Evolutionary conservation across 2,888 invertebrate species (phyloP), one percentile per base, ranked within the genome.

Genomic region (Archaeoteleia sp.): DNA sequence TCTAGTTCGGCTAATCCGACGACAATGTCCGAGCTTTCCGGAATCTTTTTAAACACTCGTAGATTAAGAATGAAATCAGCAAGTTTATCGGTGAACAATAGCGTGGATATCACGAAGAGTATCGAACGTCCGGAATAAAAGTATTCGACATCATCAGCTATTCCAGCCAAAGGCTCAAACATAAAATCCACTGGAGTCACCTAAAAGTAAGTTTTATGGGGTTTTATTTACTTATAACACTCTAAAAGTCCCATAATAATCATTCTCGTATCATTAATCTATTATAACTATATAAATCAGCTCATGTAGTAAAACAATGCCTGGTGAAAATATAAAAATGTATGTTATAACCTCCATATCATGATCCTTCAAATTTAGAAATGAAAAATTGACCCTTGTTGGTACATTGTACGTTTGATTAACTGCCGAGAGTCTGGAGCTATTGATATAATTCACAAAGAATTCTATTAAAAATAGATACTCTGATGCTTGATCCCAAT

Each of bases 101-200:
- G 71, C 29, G 89, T 87, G 43, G 88, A 87, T 1, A 91, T 81
- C 0, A 90, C 90, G 76, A 91, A 91, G 49, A 91, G 82, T 51
- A 91, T 89, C 0, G 91, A 91, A 76, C 90, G 89, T 1, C 91
- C 91, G 37, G 87, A 88, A 76, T 90, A 89, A 45, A 90, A 88
- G 0, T 84, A 53, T 30, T 85, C 82, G 1, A 74, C 32, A 13
- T 77, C 75, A 2, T 75, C 76, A 0, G 75, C 72, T 1, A 77
- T 83, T 0, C 79, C 80, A 0, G 82, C 85, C 82, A 53, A 86
- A 58, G 79, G 79, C n/a, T 76, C 71, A 58, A 82, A 82, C 54
- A 80, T 43, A 0, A 74, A 72, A 45, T 83, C 77, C 0, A 82
- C 79, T 6, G 83, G 82, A 0, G 77, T 81, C 1, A 84, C 69